A percentile compares a stretch with the other conserved stretches of the same genome.
Evolutionary conservation across 2,888 invertebrate genomes (phyloP).

Genomic region (Habrosyne pyritoides): DNA sequence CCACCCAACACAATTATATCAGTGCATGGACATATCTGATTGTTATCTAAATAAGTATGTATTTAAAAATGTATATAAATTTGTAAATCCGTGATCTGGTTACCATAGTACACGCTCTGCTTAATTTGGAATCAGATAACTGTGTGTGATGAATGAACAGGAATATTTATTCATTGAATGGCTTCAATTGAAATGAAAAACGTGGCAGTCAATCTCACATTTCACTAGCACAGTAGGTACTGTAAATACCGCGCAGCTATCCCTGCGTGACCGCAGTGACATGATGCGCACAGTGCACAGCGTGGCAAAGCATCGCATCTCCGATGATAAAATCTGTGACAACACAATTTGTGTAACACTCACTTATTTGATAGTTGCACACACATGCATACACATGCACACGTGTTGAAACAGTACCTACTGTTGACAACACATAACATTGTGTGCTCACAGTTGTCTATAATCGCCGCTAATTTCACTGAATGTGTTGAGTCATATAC

Average conservation of each 20-base stretch:
- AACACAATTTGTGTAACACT: constrained; percentile 3
- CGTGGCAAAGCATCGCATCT: neutral
- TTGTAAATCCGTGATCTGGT: too few relatives aligned
- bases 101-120: too few relatives aligned
- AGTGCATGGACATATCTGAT: too few relatives aligned
- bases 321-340: neutral
- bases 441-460: too few relatives aligned
- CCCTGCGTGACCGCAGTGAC: neutral
- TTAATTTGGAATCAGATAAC: too few relatives aligned
- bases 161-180: too few relatives aligned
- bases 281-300: neutral
- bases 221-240: neutral
- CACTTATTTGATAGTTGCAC: neutral
- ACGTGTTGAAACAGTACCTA: neutral
- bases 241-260: neutral
- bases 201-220: neutral
- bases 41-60: too few relatives aligned
- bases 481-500: neutral
- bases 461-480: neutral
- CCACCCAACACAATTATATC: too few relatives aligned
- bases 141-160: too few relatives aligned
- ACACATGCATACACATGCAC: neutral
- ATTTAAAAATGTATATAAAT: too few relatives aligned
- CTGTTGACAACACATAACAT: neutral
- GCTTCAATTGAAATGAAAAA: neutral